Evolutionary conservation across 2,113 vertebrate genomes (phyloP), one percentile per base, ranked within the genome.

Genomic region (Etheostoma cragini): DNA sequence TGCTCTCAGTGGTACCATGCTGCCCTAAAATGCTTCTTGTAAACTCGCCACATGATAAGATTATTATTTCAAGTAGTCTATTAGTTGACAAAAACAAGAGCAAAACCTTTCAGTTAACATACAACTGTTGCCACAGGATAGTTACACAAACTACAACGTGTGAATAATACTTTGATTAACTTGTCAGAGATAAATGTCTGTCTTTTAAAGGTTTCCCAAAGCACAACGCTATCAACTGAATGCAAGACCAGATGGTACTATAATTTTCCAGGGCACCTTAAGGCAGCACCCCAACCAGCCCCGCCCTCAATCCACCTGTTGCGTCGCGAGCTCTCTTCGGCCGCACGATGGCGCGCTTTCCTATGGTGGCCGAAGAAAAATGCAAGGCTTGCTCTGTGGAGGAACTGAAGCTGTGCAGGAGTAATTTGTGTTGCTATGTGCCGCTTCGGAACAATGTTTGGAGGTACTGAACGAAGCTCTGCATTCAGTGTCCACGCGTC

Each of bases 301-400:
- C 68, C 30, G 49, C 22, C 56, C 12, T 56, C 62, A n/a, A 33
- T 85, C 22, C 89, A 94, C 91, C 89, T 94, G 93, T 94, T 92
- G 92, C 61, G 8, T 14, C 0, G 1, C 2, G 22, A 21, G 38
- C 72, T 26, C 13, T 24, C 21, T 7, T 35, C 21, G 2, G 22
- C 92, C 92, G 63, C 90, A 80, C 71, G 94, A 56, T 89, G 94
- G 89, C 92, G 92, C 84, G 14, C 84, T 85, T 68, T 47, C 46
- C 72, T 58, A 17, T 15, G 19, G 14, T 50, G 63, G 33, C 22
- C 13, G 22, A 13, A 13, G 35, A 68, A 35, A 60, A 75, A 16
- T 17, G 15, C 5, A 3, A 45, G 52, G 45, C 26, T 64, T 22
- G 47, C 80, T 84, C 64, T 24, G 81, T 63, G 69, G 72, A 73